These are phyloP conservation scores for Callocephalon fimbriatum DNA, from an alignment of 2,113 vertebrate genomes.

Conservation along the genomic window DNA sequence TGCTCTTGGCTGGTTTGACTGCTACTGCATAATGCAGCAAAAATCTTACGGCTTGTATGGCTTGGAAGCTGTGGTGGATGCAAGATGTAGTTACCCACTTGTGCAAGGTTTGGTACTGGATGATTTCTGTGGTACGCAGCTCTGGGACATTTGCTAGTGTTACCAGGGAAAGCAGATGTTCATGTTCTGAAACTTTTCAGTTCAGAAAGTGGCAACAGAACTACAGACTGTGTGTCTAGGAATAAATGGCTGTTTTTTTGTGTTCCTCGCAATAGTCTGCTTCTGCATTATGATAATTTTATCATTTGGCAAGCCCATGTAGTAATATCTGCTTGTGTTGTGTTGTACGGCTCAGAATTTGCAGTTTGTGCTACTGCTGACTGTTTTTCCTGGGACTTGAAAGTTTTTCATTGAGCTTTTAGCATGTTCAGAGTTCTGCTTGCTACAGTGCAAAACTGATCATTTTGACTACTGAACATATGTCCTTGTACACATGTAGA, in stretches of 20 bases:
- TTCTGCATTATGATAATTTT: not conserved
- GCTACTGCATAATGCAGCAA: not conserved
- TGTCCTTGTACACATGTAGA: not conserved
- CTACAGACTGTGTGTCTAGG: not conserved
- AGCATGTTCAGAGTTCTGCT: not conserved
- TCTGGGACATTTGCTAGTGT: not conserved
- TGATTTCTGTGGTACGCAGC: not conserved
- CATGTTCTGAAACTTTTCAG: not conserved
- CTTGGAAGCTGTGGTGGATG: not conserved
- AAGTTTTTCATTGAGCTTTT: not conserved
- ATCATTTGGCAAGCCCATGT: not conserved
- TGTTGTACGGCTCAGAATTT: not conserved
- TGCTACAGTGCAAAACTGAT: not conserved
- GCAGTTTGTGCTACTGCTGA: not conserved
- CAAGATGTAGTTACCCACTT: not conserved
- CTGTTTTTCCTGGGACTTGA: not conserved
- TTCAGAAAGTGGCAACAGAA: not conserved
- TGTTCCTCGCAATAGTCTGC: not conserved
- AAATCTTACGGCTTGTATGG: not conserved
- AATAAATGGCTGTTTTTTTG: not conserved
- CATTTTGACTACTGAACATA: not conserved
- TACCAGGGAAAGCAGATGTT: not conserved
- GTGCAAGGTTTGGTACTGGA: not conserved
- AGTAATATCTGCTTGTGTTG: not conserved
- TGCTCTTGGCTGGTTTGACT: not conserved